Base-by-base conservation (phyloP, 2,888 invertebrate genomes). In the Automeris io region DNA sequence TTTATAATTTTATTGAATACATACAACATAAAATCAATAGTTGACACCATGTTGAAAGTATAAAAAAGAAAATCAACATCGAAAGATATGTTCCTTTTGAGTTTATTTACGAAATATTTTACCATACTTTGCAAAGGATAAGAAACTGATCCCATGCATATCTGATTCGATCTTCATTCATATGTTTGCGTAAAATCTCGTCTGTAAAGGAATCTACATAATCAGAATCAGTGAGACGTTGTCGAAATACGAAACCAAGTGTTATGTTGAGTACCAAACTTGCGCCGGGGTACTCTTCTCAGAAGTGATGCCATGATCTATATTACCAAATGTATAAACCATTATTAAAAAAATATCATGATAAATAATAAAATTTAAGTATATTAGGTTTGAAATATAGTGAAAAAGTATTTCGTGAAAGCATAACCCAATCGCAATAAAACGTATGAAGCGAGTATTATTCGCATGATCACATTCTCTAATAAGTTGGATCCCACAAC, bases 401-500 rank as follows among this genome's bases (percentile, higher is more conserved):
- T 45, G 57, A 64, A 62, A n/a, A 60, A 59, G 66, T 73, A 77
- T 71, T 69, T 66, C 61, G 55, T 59, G 59, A 62, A 66, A 61
- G 64, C 77, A 71, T 76, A 74, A 70, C 68, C 57, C 62, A 48
- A 57, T 64, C 73, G 75, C 78, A 82, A 82, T 82, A 83, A 82
- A 82, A 81, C 74, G 76, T 81, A 78, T 78, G 75, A 77, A 78
- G 70, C 75, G 78, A 61, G 75, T 74, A 76, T 83, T 80, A 78
- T 72, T 75, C 85, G 85, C 82, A 74, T 81, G 83, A 82, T 80
- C 79, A 76, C 69, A 75, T 80, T 75, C 68, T 81, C 79, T 85
- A 85, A 85, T 85, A 83, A 85, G 82, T 81, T 75, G 79, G 80
- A 80, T 77, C 75, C 77, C 76, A 70, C 80, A 78, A 73, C 71